Conservation (phyloP, 2,113 vertebrate species). For the Hiodon tergisus region DNA sequence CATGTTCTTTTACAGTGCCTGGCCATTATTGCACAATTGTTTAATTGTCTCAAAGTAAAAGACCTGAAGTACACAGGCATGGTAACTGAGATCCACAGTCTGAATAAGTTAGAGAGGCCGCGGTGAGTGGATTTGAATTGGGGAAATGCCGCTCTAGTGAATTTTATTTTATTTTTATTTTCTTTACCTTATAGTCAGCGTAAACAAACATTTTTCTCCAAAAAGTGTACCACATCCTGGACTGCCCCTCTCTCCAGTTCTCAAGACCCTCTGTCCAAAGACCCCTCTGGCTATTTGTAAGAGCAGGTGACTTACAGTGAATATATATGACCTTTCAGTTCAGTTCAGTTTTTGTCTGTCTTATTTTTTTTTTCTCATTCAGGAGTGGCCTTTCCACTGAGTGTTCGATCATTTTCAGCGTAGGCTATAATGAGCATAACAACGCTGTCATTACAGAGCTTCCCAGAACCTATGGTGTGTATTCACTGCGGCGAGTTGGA, state of each 20-base stretch:
- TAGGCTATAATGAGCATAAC: constrained; percentile 31
- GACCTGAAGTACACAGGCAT: constrained; percentile 27
- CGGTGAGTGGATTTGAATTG: neutral
- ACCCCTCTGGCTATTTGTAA: constrained; percentile 42
- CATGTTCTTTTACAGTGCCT: constrained; percentile 45
- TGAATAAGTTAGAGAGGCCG: neutral
- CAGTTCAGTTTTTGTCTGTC: constrained; percentile 37
- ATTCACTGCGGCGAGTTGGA: constrained; percentile 45
- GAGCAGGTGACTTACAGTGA: constrained; percentile 63
- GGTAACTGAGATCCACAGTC: constrained; percentile 23
- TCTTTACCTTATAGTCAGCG: too few relatives aligned
- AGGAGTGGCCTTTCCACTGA: constrained; percentile 44
- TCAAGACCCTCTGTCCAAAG: constrained; percentile 32
- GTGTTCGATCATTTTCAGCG: constrained; percentile 41
- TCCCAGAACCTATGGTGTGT: constrained; percentile 51
- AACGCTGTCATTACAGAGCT: constrained; percentile 31
- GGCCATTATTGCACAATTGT: constrained; percentile 30
- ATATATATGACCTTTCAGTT: constrained; percentile 42
- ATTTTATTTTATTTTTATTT: too few relatives aligned
- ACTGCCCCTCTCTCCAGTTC: constrained; percentile 28
- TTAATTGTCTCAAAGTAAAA: constrained; percentile 26
- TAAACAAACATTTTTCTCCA: too few relatives aligned
- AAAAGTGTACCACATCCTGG: constrained; percentile 4
- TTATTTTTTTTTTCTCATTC: constrained; percentile 38
- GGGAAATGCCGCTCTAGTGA: neutral